Base-by-base conservation (phyloP, 2,113 vertebrate species). In the Paratilapia polleni region DNA sequence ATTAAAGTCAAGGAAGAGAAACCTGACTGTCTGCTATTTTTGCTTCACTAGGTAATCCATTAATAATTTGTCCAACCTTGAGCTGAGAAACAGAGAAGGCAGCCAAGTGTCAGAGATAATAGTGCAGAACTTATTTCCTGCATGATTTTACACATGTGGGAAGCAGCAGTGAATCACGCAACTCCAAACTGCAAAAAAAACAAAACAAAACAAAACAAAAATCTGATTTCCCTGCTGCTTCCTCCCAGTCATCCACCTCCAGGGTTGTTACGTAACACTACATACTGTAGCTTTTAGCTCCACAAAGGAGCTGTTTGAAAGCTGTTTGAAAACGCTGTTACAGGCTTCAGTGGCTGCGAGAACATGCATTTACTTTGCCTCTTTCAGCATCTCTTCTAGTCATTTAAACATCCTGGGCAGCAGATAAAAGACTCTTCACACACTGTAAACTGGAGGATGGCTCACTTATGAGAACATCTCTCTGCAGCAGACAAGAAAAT, bases 181-280 rank as follows among this genome's bases (percentile, higher is more conserved):
- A 74, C 66, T 81, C 68, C 59, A 36, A 63, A 66, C 22, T 13
- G 47, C 38, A 81, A n/a, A n/a, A n/a, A n/a, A n/a, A n/a, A n/a
- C n/a, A n/a, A n/a, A n/a, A n/a, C n/a, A n/a, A n/a, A n/a, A n/a
- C n/a, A n/a, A n/a, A n/a, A 89, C 52, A 91, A 87, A 81, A 60
- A 10, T 43, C 81, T 12, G n/a, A 85, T 86, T 84, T 73, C 74
- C 38, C 83, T 26, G 79, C 83, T 31, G 79, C 81, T 84, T 93
- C 84, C 83, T 88, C 61, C 74, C 80, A 86, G 77, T 73, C 82
- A 54, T 87, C 84, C 87, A 91, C 93, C 91, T 94, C 84, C 87
- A 87, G 89, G 80, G n/a, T 82, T 66, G 68, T 95, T 95, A 87
- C 85, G 31, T 86, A 93, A 94, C 86, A 28, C 70, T 10, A 14